A percentile compares a stretch with the other conserved stretches of the same genome.
Conservation (phyloP, 2,797 vertebrate species). For the Dipus sagitta region DNA sequence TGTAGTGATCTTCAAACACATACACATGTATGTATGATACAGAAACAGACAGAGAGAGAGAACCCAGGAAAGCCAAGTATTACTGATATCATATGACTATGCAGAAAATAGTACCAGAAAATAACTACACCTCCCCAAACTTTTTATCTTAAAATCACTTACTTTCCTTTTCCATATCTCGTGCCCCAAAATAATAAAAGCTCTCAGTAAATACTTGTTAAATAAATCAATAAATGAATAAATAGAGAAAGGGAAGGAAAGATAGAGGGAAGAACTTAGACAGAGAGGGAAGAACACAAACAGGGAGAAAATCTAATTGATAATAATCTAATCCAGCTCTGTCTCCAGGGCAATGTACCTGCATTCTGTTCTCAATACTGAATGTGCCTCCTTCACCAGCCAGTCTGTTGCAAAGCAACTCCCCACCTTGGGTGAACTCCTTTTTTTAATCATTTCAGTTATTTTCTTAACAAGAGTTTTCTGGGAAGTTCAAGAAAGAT, state of each 20-base stretch:
- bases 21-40: background rate
- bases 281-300: accelerated
- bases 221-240: background rate
- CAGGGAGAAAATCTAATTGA: background rate
- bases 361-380: background rate
- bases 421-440: background rate
- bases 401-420: background rate
- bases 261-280: background rate
- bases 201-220: background rate
- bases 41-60: background rate
- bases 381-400: too few relatives aligned
- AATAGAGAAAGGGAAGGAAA: accelerated
- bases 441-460: background rate
- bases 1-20: background rate
- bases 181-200: background rate
- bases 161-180: background rate
- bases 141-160: background rate
- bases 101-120: background rate
- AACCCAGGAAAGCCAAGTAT: background rate
- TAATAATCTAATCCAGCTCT: background rate
- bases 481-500: background rate
- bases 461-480: background rate
- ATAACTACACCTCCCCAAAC: background rate
- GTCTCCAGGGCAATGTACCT: background rate
- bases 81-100: background rate